Conservation (phyloP, 2,797 vertebrate genomes). For the Gephyroberyx darwinii region DNA sequence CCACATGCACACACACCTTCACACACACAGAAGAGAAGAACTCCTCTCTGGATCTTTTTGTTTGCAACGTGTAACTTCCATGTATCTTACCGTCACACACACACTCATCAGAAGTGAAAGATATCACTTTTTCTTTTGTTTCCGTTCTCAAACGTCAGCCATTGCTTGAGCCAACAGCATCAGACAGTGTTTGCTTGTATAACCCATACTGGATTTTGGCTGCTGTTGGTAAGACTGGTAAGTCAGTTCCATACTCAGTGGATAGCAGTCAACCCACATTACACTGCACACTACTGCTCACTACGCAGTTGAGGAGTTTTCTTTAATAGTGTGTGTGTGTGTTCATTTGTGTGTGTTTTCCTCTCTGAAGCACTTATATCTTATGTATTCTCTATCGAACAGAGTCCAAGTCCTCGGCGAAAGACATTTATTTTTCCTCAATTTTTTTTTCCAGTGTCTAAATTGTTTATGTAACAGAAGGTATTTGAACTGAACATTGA, state of each 20-base stretch:
- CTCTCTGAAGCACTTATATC: no score
- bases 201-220: neutral
- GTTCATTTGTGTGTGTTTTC: neutral
- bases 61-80: neutral
- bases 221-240: no score
- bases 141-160: neutral
- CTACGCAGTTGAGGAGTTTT: neutral
- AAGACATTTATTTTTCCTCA: conserved; percentile 5
- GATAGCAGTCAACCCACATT: conserved; percentile 7
- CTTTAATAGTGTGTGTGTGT: neutral
- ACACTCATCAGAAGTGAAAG: neutral
- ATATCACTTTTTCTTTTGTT: neutral
- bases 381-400: no score
- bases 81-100: neutral
- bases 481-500: no score
- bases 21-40: neutral
- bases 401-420: no score
- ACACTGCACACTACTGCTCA: neutral
- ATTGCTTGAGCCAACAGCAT: neutral
- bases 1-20: conserved; percentile 3
- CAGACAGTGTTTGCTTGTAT: neutral
- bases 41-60: no score
- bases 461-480: no score
- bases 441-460: no score
- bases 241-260: neutral